phyloP scores from a whole-genome alignment of 2,113 vertebrate species.

The Dinomys branickii region DNA sequence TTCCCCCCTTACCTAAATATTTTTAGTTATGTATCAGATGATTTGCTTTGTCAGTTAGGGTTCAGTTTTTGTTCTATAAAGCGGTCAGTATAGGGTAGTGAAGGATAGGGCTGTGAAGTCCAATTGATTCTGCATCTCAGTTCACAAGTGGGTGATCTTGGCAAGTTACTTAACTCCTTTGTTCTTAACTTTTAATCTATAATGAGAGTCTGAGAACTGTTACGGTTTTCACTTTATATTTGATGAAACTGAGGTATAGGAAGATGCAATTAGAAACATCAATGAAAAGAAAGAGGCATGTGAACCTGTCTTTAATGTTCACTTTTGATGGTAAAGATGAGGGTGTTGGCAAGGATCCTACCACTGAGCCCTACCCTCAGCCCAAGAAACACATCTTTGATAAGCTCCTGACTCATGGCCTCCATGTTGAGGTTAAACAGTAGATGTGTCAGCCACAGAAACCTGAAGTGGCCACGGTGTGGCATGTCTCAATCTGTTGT shows the following conservation, averaged over 20 bases:
- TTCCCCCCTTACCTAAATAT: neutral
- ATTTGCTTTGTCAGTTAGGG: slow-evolving; percentile 28
- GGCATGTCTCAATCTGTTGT: neutral
- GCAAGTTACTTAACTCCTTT: neutral
- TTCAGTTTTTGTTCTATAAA: slow-evolving; percentile 8
- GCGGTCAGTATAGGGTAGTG: neutral
- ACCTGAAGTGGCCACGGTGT: neutral
- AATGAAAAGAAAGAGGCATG: slow-evolving; percentile 2
- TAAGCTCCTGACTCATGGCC: neutral
- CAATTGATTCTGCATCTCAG: slow-evolving; percentile 18
- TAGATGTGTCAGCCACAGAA: neutral
- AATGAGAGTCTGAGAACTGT: neutral
- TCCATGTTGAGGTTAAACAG: neutral
- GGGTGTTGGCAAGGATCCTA: neutral
- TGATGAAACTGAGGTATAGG: slow-evolving; percentile 21
- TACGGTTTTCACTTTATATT: slow-evolving; percentile 37
- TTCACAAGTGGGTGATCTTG: neutral
- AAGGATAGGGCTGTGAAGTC: neutral
- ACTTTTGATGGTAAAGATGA: slow-evolving; percentile 34
- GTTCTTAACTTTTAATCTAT: slow-evolving; percentile 4
- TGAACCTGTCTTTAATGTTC: neutral
- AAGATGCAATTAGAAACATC: slow-evolving; percentile 37
- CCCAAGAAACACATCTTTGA: slow-evolving; percentile 21
- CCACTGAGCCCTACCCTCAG: neutral
- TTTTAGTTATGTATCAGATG: neutral